A percentile compares a stretch with the other conserved stretches of the same genome.
These are phyloP conservation scores for Hemistola chrysoprasaria DNA, from an alignment of 2,888 invertebrate species.

Conservation along the genomic window DNA sequence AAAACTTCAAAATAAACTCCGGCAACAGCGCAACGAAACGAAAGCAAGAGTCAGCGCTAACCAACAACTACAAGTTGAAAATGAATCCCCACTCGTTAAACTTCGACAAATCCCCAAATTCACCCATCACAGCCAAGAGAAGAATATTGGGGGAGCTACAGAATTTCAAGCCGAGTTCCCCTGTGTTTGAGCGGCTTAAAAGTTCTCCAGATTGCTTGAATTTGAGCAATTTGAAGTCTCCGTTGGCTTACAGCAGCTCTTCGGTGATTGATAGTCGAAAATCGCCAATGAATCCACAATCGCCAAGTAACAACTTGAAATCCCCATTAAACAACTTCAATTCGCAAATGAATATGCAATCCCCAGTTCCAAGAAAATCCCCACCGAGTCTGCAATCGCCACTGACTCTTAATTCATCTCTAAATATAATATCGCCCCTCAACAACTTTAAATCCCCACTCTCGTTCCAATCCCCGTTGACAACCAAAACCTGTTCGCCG, in stretches of 20 bases:
- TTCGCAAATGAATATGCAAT: no score
- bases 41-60: slow-evolving; percentile 61
- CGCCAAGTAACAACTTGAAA: slow-evolving; percentile 5
- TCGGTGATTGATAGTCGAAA: neutral
- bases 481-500: no score
- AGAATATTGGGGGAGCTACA: slow-evolving; percentile 57
- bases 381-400: slow-evolving; percentile 3
- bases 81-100: slow-evolving; percentile 68
- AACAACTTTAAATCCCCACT: slow-evolving; percentile 8
- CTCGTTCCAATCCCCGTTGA: neutral
- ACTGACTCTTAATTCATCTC: neutral
- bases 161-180: slow-evolving; percentile 40
- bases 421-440: slow-evolving; percentile 3
- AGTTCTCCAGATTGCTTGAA: slow-evolving; percentile 25
- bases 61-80: slow-evolving; percentile 61
- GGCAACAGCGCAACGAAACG: slow-evolving; percentile 69
- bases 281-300: slow-evolving; percentile 4
- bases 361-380: no score
- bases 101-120: slow-evolving; percentile 48
- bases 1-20: slow-evolving; percentile 78
- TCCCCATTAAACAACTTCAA: slow-evolving; percentile 1
- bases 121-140: slow-evolving; percentile 55
- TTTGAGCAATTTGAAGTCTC: slow-evolving; percentile 24
- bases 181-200: slow-evolving; percentile 47
- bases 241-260: slow-evolving; percentile 7